phyloP scores from a whole-genome alignment of 2,797 vertebrate species.

The Phoxinus dragarum region DNA sequence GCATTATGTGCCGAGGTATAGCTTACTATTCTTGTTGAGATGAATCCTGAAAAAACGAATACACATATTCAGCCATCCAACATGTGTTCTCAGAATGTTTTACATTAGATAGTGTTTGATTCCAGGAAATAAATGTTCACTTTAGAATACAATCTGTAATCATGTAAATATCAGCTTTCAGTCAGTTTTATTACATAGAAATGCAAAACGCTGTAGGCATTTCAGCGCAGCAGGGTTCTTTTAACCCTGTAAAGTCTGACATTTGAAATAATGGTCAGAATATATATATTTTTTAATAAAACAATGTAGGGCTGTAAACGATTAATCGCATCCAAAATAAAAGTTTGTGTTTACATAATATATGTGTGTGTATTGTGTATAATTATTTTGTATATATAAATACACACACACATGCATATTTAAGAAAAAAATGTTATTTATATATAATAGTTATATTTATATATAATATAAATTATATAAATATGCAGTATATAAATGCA shows the following conservation, averaged over 20 bases:
- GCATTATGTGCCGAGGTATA: slow-evolving; percentile 47
- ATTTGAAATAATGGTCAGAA: neutral
- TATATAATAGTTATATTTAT: no score
- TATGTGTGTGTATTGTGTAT: no score
- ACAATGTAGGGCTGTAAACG: no score
- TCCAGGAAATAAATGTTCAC: slow-evolving; percentile 26
- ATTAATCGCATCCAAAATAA: no score
- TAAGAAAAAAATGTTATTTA: no score
- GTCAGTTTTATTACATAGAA: neutral
- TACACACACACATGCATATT: no score
- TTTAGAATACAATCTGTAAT: slow-evolving; percentile 37
- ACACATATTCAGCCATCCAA: slow-evolving; percentile 32
- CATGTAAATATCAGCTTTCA: slow-evolving; percentile 31
- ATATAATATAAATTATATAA: no score
- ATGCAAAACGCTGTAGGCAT: neutral
- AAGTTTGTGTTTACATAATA: no score
- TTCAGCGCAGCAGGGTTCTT: neutral
- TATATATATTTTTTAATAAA: no score
- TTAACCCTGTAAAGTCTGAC: neutral
- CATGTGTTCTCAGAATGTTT: slow-evolving; percentile 24
- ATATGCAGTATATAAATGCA: no score
- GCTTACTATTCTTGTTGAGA: slow-evolving; percentile 38
- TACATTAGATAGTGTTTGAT: slow-evolving; percentile 22
- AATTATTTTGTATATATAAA: no score
- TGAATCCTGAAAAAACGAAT: slow-evolving; percentile 34